A percentile compares a stretch with the other conserved stretches of the same genome.
Conservation (phyloP, 2,113 vertebrate genomes). For the Etheostoma spectabile region DNA sequence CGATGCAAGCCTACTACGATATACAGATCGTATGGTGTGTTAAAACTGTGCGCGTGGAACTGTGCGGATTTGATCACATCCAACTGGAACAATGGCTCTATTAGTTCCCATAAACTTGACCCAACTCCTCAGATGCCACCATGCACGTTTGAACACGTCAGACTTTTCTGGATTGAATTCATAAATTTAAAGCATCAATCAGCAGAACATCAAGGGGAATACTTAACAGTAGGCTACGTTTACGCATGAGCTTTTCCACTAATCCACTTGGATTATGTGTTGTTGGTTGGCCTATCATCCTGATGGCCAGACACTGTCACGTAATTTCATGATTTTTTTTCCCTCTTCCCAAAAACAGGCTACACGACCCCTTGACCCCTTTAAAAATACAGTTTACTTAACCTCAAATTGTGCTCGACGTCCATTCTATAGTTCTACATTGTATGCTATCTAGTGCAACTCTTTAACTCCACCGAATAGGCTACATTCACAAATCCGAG, state of each 20-base stretch:
- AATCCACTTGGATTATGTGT: constrained; percentile 81
- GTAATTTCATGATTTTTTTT: constrained; percentile 53
- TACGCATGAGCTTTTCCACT: constrained; percentile 69
- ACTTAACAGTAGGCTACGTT: constrained; percentile 69
- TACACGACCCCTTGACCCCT: constrained; percentile 33
- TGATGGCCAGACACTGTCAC: constrained; percentile 73
- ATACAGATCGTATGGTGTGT: constrained; percentile 19
- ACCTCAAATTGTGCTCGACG: background rate
- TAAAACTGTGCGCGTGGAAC: constrained; percentile 44
- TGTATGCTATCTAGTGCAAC: constrained; percentile 61
- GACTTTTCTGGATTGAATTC: constrained; percentile 30
- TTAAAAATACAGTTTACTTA: constrained; percentile 13
- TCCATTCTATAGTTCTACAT: constrained; percentile 35
- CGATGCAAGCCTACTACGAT: constrained; percentile 30
- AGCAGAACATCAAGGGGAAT: constrained; percentile 44
- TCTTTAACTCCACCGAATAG: constrained; percentile 39
- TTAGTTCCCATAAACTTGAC: constrained; percentile 7
- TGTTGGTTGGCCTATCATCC: constrained; percentile 55
- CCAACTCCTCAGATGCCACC: constrained; percentile 2
- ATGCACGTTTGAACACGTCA: constrained; percentile 13
- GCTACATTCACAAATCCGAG: constrained; percentile 52
- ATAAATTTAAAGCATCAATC: constrained; percentile 58
- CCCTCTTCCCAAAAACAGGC: constrained; percentile 49
- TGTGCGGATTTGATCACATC: constrained; percentile 45
- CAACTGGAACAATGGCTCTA: constrained; percentile 8